Percentiles rank a stretch among this genome's conserved stretches.
These are phyloP conservation scores for Stomatorhinus walkeri DNA, from an alignment of 2,797 vertebrate genomes.

Conservation along the genomic window DNA sequence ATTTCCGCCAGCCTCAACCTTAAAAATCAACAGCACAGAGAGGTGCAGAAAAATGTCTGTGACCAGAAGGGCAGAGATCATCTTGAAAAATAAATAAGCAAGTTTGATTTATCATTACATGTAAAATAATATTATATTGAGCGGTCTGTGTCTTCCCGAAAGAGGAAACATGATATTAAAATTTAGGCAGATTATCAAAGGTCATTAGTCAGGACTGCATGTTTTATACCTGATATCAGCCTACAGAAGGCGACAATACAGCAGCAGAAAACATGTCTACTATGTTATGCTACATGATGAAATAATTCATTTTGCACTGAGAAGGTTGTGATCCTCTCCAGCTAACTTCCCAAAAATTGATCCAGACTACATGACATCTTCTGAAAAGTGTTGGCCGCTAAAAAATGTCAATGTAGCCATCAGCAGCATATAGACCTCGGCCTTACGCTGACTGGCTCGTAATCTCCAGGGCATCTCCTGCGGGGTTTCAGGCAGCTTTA, in stretches of 20 bases:
- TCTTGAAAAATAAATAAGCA: not conserved
- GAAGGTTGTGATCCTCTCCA: not conserved
- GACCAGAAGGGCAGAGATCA: not conserved
- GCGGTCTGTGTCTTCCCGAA: not conserved
- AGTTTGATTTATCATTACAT: conserved; percentile 4
- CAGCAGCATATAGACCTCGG: not conserved
- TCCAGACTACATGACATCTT: not conserved
- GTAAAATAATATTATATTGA: not conserved
- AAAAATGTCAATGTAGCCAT: not conserved
- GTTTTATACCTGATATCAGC: not conserved
- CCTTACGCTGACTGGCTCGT: not conserved
- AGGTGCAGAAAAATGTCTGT: not conserved
- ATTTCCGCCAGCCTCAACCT: not conserved
- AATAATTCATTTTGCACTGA: not conserved
- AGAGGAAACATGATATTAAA: not conserved
- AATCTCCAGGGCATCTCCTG: not conserved
- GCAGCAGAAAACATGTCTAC: not conserved
- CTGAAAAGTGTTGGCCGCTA: not conserved
- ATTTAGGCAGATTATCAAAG: not conserved
- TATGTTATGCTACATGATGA: not conserved
- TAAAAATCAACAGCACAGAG: not conserved
- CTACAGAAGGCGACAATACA: not conserved
- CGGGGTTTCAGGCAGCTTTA: not conserved
- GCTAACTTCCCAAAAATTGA: not conserved
- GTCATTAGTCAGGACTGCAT: not conserved